phyloP scores from a whole-genome alignment of 1,140 invertebrate genomes.

The Lepidotrigona ventralis region DNA sequence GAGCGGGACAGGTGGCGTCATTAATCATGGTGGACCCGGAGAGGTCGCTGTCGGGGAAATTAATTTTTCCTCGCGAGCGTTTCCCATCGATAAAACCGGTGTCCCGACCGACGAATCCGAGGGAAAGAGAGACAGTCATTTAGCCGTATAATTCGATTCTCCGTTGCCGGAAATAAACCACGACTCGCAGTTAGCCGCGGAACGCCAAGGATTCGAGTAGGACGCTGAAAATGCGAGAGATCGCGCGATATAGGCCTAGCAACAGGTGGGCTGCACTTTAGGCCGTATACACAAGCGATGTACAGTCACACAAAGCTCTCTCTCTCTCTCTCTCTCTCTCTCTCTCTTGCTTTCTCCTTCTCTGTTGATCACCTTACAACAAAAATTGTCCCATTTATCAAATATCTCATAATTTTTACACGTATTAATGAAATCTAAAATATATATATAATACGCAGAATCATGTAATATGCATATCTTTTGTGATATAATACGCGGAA shows the following conservation, averaged over 20 bases:
- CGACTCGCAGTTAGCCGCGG: background rate
- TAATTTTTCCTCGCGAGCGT: slow-evolving; percentile 10
- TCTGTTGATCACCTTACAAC: too few species aligned
- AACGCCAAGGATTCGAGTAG: slow-evolving; percentile 26
- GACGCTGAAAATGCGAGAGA: slow-evolving; percentile 39
- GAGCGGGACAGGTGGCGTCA: background rate
- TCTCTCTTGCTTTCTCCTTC: too few species aligned
- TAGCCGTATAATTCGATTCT: slow-evolving; percentile 38
- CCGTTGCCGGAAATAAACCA: slow-evolving; percentile 24
- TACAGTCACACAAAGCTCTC: too few species aligned
- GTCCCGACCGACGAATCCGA: background rate
- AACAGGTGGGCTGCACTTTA: slow-evolving; percentile 68
- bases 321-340: too few species aligned
- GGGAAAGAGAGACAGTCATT: background rate
- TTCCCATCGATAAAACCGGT: background rate
- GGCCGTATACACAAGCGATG: slow-evolving; percentile 30
- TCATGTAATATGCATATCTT: too few species aligned
- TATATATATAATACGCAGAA: too few species aligned
- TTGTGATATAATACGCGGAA: too few species aligned
- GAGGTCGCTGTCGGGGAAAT: background rate
- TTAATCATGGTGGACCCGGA: slow-evolving; percentile 7
- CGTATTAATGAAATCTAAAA: too few species aligned
- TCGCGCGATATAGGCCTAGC: slow-evolving; percentile 61
- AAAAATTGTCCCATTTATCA: too few species aligned
- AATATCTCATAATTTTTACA: too few species aligned